Conservation (phyloP, 2,113 vertebrate species). For the Prionailurus bengalensis region DNA sequence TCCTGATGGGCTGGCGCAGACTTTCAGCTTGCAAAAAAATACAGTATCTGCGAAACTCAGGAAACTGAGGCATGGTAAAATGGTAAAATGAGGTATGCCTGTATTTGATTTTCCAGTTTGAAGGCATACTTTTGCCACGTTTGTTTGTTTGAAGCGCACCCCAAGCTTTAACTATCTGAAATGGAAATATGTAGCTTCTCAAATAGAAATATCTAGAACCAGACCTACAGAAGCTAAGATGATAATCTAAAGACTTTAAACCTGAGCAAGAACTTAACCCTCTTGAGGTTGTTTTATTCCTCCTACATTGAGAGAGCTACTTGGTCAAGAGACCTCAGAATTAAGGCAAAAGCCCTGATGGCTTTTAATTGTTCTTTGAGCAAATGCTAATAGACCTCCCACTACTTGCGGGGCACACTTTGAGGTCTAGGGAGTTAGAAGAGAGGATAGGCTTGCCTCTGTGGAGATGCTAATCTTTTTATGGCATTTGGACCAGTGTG, state of each 20-base stretch:
- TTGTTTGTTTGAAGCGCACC: not conserved
- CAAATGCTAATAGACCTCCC: not conserved
- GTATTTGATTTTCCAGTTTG: not conserved
- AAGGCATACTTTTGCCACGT: not conserved
- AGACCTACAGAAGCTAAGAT: slow-evolving; percentile 10
- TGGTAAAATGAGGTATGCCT: not conserved
- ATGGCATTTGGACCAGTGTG: not conserved
- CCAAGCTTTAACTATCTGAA: slow-evolving; percentile 8
- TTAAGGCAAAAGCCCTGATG: not conserved
- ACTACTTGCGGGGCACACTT: not conserved
- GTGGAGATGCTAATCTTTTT: not conserved
- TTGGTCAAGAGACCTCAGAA: not conserved
- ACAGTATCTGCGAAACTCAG: not conserved
- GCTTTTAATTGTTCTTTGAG: not conserved
- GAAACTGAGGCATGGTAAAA: not conserved
- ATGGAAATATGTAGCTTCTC: slow-evolving; percentile 50
- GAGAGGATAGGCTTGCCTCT: not conserved
- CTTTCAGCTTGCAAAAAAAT: not conserved
- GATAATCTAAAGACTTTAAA: slow-evolving; percentile 25
- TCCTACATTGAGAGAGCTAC: not conserved
- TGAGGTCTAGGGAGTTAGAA: not conserved
- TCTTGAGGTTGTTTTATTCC: not conserved
- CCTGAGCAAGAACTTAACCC: not conserved
- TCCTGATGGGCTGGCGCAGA: not conserved
- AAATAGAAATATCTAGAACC: slow-evolving; percentile 8